phyloP scores from a whole-genome alignment of 1,140 invertebrate species.

The Bombus confusus region DNA sequence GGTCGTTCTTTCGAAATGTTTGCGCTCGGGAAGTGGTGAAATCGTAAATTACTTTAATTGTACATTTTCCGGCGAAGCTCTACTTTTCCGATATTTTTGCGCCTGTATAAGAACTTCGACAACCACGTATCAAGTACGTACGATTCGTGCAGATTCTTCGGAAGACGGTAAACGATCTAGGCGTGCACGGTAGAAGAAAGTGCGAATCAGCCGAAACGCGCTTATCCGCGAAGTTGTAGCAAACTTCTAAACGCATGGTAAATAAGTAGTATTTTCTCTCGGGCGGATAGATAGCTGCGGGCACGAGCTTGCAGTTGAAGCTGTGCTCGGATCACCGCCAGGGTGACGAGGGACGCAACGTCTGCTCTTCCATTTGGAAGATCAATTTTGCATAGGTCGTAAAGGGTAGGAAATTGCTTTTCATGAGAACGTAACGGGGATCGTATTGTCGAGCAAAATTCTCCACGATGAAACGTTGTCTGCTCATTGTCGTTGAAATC shows the following conservation, averaged over 20 bases:
- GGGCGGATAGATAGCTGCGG: background rate
- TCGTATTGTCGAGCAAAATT: constrained; percentile 10
- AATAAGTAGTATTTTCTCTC: background rate
- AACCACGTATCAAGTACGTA: no score
- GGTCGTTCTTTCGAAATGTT: no score
- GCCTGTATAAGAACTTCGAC: no score
- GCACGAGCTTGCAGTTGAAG: background rate
- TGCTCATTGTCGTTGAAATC: background rate
- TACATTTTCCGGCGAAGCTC: no score
- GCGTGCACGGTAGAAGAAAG: no score
- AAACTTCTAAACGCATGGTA: background rate
- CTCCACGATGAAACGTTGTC: background rate
- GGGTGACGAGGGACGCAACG: constrained; percentile 38
- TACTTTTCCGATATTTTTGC: no score
- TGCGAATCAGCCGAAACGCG: no score
- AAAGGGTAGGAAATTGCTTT: constrained; percentile 37
- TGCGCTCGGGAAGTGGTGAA: no score
- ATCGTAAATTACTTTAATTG: no score
- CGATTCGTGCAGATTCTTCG: no score
- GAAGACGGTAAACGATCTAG: no score
- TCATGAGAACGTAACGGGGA: constrained; percentile 23
- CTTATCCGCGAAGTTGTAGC: no score
- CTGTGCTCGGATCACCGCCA: background rate
- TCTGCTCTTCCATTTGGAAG: constrained; percentile 36
- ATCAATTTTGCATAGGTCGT: constrained; percentile 55